Base-by-base conservation (phyloP, 2,888 invertebrate genomes). In the Parthenolecanium corni region DNA sequence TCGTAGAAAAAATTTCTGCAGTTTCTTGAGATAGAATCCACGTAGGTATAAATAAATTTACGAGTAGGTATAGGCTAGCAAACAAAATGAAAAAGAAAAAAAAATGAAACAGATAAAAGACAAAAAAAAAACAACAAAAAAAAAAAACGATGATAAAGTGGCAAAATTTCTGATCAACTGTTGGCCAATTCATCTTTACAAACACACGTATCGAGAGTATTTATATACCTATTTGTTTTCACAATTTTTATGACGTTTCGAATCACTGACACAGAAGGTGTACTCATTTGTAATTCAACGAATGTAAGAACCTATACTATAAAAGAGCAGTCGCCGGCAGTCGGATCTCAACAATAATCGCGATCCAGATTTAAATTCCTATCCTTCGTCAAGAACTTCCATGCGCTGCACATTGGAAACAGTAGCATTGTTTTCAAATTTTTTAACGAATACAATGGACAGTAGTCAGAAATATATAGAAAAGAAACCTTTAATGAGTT, bases 371-470 rank as follows among this genome's bases (percentile, higher is more conserved):
- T 61, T 61, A 61, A 61, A 49, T 40, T 61, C 61, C 61, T 38
- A 49, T 31, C 61, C 21, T 36, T n/a, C n/a, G n/a, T 24, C 52
- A 24, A 61, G 51, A 49, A 11, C 24, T 49, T 51, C 44, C 44
- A 14, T 31, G 14, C 52, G 42, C 56, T 51, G 21, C 36, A 18
- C 20, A 18, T 42, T 12, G 12, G 16, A 40, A 3, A 31, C 23
- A 51, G 16, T n/a, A 61, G 61, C 51, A 61, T 61, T 61, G 61
- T 61, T 61, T 61, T 61, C 61, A 61, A 61, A 61, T 61, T 61
- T n/a, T 31, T 61, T 51, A 61, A 61, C 61, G 61, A 61, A 61
- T 61, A 61, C 61, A 61, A 61, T 61, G 51, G 61, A 51, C 49
- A 54, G 54, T 54, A 42, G 40, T 54, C 54, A 24, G 40, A 54